Evolutionary conservation across 2,113 vertebrate genomes (phyloP), one percentile per base, ranked within the genome.

Genomic region (Polyodon spathula): DNA sequence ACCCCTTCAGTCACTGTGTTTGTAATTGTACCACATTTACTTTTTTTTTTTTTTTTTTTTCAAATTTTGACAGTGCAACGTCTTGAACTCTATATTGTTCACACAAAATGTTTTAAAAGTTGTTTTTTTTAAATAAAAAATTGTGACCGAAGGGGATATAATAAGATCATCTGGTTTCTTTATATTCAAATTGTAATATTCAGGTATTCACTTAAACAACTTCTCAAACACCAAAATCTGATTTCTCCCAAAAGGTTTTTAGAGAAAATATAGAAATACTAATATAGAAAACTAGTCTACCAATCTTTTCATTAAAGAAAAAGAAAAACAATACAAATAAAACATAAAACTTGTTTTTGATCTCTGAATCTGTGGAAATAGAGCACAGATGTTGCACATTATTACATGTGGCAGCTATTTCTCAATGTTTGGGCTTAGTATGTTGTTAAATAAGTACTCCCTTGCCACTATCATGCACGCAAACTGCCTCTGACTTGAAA

Each of bases 361-460:
- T 11, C 6, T 61, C 46, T 42, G 17, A n/a, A n/a, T n/a, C n/a
- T 27, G 27, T 27, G 27, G 27, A 27, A 66, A 66, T 62, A 59
- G 17, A 62, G 59, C 56, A 59, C 50, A 62, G 48, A 57, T 40
- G 37, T 60, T 53, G 63, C 59, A 66, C 56, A 58, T 63, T 65
- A 56, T 43, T 41, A 59, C 68, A 57, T 27, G 59, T 40, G 57
- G 64, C 68, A 72, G 66, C 66, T 68, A 62, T 61, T 37, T 38
- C 53, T 61, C 42, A 51, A 61, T 15, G 46, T 39, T 51, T 43
- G 56, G 43, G 41, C 27, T 27, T 27, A 27, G 27, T 27, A 78
- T 79, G 84, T 82, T 84, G 79, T 83, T 84, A 78, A 61, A 72
- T 73, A 52, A 67, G 57, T 52, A 56, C 41, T 50, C 27, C 70